phyloP scores from a whole-genome alignment of 2,888 invertebrate genomes.

The Plagodis pulveraria region DNA sequence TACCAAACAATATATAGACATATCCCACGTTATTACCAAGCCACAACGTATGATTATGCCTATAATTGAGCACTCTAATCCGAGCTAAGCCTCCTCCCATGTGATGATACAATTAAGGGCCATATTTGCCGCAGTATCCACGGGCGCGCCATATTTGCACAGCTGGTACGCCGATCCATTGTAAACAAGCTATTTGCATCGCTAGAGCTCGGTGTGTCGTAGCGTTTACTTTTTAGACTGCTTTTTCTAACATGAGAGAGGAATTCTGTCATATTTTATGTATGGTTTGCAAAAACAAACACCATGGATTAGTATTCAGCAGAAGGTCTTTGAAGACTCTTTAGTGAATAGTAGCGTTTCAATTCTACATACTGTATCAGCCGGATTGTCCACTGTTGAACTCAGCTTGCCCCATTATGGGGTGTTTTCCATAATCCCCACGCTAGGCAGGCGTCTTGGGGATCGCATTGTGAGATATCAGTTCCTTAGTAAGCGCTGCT shows the following conservation, averaged over 20 bases:
- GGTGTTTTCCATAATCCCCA: too few species aligned
- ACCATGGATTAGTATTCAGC: too few species aligned
- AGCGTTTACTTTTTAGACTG: conserved; percentile 37
- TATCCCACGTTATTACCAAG: not conserved
- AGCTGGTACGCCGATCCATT: conserved; percentile 57
- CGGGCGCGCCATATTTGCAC: conserved; percentile 52
- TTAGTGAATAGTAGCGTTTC: not conserved
- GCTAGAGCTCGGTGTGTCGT: conserved; percentile 37
- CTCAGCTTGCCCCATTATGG: too few species aligned
- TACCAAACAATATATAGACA: too few species aligned
- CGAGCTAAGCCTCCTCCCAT: conserved; percentile 19
- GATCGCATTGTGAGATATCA: too few species aligned
- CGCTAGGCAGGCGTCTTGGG: too few species aligned
- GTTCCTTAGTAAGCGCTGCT: too few species aligned
- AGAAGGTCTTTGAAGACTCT: not conserved
- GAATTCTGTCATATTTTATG: too few species aligned
- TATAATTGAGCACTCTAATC: conserved; percentile 27
- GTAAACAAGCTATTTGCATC: conserved; percentile 57
- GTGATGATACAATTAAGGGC: conserved; percentile 29
- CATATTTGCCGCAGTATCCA: conserved; percentile 23
- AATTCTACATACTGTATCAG: too few species aligned
- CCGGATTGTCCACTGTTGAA: too few species aligned
- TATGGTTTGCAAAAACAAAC: too few species aligned
- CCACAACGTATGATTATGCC: conserved; percentile 11
- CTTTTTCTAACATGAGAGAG: too few species aligned